Evolutionary conservation across 2,113 vertebrate species (phyloP), one percentile per base, ranked within the genome.

Genomic region (Pteruthius melanotis): DNA sequence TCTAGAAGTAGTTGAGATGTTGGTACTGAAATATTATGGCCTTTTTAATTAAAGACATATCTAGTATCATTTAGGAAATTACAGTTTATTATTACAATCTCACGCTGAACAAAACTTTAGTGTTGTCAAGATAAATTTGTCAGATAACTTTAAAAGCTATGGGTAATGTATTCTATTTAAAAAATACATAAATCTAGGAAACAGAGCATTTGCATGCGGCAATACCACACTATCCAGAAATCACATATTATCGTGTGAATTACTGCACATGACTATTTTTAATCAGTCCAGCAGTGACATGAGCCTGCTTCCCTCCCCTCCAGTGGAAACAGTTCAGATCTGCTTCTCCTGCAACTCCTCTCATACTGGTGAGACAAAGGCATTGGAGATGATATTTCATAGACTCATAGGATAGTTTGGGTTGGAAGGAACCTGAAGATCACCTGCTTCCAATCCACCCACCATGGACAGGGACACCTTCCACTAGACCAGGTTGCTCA

Each of bases 1-100:
- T 79, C 56, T 52, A 91, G 60, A 37, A 54, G 22, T 57, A 61
- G 50, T 31, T 1, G 11, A 91, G 57, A 68, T 5, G 3, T 61
- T 89, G 72, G 54, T 78, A 92, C 37, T 68, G 78, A 93, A 93
- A 75, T 30, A 71, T 71, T 76, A 69, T 30, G 65, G 54, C 40
- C 52, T 84, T 96, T 95, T 76, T 69, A 95, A 96, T 94, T 95
- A 89, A 87, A 95, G 93, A 82, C 2, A 2, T 42, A 87, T 91
- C 50, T 61, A 91, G 35, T 79, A 53, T 40, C 30, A 64, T 93
- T 70, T 89, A 93, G 83, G 68, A 80, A 89, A 80, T 95, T 95
- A 54, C 30, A 71, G 52, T 9, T 12, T 90, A 69, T 92, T 94
- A 93, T 83, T 85, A 82, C 71, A 91, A 80, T 37, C 71, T 74